Base-by-base conservation (phyloP, 2,888 invertebrate species). In the Meandrusa payeni region DNA sequence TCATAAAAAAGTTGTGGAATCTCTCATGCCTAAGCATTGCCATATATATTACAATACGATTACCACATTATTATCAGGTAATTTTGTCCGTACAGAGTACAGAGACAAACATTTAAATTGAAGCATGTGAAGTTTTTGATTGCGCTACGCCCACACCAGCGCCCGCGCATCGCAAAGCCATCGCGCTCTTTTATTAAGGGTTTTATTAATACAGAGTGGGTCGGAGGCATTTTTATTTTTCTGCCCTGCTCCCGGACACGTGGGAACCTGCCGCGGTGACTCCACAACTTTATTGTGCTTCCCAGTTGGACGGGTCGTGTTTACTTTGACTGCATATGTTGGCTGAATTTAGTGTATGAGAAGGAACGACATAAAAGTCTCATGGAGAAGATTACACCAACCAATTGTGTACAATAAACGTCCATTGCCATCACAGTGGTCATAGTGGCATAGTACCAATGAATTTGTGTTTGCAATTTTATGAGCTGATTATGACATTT, bases 221-320 rank as follows among this genome's bases (percentile, higher is more conserved):
- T 50, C 65, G 63, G 69, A 73, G 77, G 80, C 74, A 77, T 80
- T 81, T 80, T 76, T 77, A 76, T 80, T 69, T 71, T 64, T 54
- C 64, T 58, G 48, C 57, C 57, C 55, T 27, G 76, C 80, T 79
- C 73, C 76, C 66, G 76, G 58, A 61, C 53, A 76, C 79, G 81
- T 85, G 85, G 80, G 85, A 85, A 83, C 67, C 50, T 43, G 36
- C 43, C 47, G 56, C 54, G 66, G 76, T 83, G 82, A 83, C 81
- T 80, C 59, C 61, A 63, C 71, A 68, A 59, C 69, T 73, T 71
- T 67, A 61, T 58, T 59, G 48, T 45, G 9, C 20, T 27, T 41
- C 7, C 11, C 12, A 12, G 33, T 13, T 1, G 17, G 28, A 22
- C 19, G 27, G 38, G 12, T 22, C 32, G 36, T 15, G 22, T 37